These are phyloP conservation scores for Nerophis lumbriciformis DNA, from an alignment of 2,113 vertebrate genomes.

Conservation along the genomic window DNA sequence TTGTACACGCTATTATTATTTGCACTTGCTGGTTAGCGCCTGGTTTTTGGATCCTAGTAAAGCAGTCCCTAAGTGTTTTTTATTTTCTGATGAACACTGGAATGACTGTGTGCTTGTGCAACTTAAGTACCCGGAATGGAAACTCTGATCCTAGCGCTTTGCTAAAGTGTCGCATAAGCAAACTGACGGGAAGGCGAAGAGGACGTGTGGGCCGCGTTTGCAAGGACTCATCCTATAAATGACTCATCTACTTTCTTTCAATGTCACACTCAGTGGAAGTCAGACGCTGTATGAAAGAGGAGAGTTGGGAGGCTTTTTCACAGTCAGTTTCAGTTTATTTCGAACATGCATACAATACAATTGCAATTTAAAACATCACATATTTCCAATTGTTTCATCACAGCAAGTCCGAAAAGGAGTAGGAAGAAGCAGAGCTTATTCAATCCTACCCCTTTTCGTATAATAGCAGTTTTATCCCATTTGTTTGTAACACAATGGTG, in stretches of 20 bases:
- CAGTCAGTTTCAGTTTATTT: too few relatives aligned
- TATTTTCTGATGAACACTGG: neutral
- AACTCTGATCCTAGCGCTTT: constrained; percentile 21
- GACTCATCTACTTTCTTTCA: neutral
- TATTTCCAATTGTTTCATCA: too few relatives aligned
- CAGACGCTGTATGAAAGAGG: neutral
- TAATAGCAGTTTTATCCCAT: too few relatives aligned
- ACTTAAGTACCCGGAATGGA: constrained; percentile 8
- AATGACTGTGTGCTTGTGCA: constrained; percentile 7
- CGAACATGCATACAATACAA: too few relatives aligned
- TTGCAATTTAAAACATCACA: too few relatives aligned
- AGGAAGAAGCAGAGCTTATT: too few relatives aligned
- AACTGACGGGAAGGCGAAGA: constrained; percentile 21
- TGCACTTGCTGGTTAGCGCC: too few relatives aligned
- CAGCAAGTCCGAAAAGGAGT: too few relatives aligned
- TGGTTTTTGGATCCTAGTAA: too few relatives aligned
- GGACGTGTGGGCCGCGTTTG: constrained; percentile 2
- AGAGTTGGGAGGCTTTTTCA: neutral
- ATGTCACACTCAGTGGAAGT: neutral
- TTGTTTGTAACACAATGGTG: too few relatives aligned
- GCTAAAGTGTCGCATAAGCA: constrained; percentile 36
- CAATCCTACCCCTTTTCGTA: too few relatives aligned
- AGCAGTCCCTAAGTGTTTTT: neutral
- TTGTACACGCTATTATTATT: too few relatives aligned
- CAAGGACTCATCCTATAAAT: constrained; percentile 9